phyloP scores from a whole-genome alignment of 1,140 invertebrate genomes.

The Tenebrio molitor region DNA sequence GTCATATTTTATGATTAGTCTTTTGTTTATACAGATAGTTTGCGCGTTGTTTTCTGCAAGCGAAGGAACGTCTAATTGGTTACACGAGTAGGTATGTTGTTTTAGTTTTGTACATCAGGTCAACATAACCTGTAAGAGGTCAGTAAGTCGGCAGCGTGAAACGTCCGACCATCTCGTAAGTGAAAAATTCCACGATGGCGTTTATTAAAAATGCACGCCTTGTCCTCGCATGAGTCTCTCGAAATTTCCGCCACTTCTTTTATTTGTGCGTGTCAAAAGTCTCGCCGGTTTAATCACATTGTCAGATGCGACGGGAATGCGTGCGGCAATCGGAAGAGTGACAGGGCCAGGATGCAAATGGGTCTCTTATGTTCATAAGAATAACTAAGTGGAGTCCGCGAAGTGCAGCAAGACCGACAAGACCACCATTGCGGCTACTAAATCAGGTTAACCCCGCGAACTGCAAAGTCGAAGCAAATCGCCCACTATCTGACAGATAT shows the following conservation, averaged over 20 bases:
- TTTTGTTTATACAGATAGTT: no score
- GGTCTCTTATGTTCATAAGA: slow-evolving; percentile 1
- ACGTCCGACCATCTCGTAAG: no score
- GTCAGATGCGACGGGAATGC: background rate
- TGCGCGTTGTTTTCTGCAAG: no score
- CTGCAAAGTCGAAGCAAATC: slow-evolving; percentile 41
- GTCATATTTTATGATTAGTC: no score
- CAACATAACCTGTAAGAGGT: no score
- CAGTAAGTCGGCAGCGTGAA: no score
- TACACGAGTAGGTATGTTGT: no score
- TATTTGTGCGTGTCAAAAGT: slow-evolving; percentile 6
- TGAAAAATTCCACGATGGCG: background rate
- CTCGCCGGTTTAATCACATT: slow-evolving; percentile 3
- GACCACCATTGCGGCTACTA: slow-evolving; percentile 47
- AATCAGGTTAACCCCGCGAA: slow-evolving; percentile 45
- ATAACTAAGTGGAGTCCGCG: background rate
- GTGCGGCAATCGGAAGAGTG: background rate
- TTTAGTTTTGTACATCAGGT: no score
- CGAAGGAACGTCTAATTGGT: no score
- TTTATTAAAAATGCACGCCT: background rate
- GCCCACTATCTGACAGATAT: slow-evolving; percentile 46
- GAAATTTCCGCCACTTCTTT: background rate
- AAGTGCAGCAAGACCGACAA: slow-evolving; percentile 32
- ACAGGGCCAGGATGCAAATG: background rate
- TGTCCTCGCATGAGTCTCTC: background rate